These are phyloP conservation scores for Nerophis lumbriciformis DNA, from an alignment of 2,113 vertebrate genomes.

Conservation along the genomic window DNA sequence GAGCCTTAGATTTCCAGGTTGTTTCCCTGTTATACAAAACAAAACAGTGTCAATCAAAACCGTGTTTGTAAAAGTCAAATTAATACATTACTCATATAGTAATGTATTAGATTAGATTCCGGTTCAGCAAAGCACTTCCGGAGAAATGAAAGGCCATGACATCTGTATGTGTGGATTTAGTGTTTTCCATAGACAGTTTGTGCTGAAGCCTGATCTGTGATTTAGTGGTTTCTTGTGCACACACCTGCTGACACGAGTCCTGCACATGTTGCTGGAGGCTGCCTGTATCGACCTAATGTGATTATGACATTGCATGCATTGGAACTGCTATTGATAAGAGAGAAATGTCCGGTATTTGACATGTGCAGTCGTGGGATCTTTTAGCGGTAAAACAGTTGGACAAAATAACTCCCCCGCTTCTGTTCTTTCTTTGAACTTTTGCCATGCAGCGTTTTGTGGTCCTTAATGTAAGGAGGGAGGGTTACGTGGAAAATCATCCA, in stretches of 20 bases:
- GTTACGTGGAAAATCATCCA: neutral
- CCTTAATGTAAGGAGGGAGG: neutral
- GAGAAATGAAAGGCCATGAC: no score
- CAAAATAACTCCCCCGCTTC: conserved; percentile 10
- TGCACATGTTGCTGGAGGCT: neutral
- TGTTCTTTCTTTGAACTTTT: conserved; percentile 20
- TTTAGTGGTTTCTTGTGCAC: neutral
- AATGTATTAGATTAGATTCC: no score
- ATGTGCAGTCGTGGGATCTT: conserved; percentile 8
- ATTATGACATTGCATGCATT: neutral
- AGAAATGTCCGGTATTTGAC: conserved; percentile 7
- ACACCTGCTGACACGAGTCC: conserved; percentile 25
- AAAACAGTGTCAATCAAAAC: no score
- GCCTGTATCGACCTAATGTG: neutral
- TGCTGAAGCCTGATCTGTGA: neutral
- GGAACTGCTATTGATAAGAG: conserved; percentile 1
- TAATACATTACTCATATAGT: no score
- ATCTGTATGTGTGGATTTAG: no score
- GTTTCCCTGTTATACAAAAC: no score
- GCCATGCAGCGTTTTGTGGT: neutral
- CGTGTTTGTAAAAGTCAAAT: no score
- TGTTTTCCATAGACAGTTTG: no score
- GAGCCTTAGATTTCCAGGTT: no score
- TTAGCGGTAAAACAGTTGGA: neutral
- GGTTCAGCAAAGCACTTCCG: no score